phyloP scores from a whole-genome alignment of 1,140 invertebrate genomes.

The Eufriesea mexicana region DNA sequence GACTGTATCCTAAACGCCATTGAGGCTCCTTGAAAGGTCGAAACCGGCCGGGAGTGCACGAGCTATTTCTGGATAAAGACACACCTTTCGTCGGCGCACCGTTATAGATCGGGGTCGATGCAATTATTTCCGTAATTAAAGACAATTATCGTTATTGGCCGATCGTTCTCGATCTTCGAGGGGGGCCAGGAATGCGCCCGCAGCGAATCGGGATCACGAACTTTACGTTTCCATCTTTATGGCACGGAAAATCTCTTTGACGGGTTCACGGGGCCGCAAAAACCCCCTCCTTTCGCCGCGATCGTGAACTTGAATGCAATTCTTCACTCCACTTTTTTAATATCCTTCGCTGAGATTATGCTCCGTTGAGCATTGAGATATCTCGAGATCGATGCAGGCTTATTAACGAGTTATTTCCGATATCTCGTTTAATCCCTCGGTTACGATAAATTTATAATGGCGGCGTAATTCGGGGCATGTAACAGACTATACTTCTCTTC shows the following conservation, averaged over 20 bases:
- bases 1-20: background rate
- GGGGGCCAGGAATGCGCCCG: slow-evolving; percentile 22
- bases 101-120: slow-evolving; percentile 32
- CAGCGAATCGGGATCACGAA: slow-evolving; percentile 15
- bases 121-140: slow-evolving; percentile 52
- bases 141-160: slow-evolving; percentile 42
- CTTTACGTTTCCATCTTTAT: background rate
- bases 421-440: no score
- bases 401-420: no score
- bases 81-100: slow-evolving; percentile 29
- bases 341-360: no score
- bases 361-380: no score
- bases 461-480: no score
- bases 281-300: no score
- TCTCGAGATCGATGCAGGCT: no score
- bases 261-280: no score
- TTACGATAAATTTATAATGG: no score
- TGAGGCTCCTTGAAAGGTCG: slow-evolving; percentile 43
- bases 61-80: slow-evolving; percentile 44
- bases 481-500: no score
- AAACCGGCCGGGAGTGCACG: slow-evolving; percentile 16
- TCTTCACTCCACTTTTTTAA: no score
- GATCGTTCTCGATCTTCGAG: slow-evolving; percentile 29
- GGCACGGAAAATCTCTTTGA: background rate
- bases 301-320: no score